These are phyloP conservation scores for Scaptomyza reducta DNA, from an alignment of 2,888 invertebrate species.

Conservation along the genomic window DNA sequence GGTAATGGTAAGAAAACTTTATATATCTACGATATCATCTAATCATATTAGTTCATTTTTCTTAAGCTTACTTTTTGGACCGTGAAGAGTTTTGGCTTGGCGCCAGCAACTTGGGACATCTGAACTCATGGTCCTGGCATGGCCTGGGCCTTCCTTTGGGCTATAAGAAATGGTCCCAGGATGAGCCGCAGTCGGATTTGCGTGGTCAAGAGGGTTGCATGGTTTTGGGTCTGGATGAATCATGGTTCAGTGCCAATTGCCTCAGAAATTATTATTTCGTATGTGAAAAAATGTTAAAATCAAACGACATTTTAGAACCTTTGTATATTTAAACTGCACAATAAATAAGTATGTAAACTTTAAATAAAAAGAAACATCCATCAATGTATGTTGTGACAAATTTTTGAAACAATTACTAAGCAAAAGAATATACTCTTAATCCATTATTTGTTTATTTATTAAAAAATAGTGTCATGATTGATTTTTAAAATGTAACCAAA, in stretches of 20 bases:
- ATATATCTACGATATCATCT: not conserved
- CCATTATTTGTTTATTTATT: no score
- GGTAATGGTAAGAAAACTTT: constrained; percentile 22
- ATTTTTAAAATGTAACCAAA: no score
- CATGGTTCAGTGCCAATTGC: constrained; percentile 57
- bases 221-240: constrained; percentile 30
- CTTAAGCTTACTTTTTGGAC: constrained; percentile 31
- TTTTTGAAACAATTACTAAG: no score
- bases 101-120: constrained; percentile 46
- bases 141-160: constrained; percentile 45
- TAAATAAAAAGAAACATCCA: no score
- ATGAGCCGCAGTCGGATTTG: constrained; percentile 35
- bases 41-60: no score
- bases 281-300: constrained; percentile 37
- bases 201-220: constrained; percentile 33
- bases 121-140: constrained; percentile 50
- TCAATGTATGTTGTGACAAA: no score
- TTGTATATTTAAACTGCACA: constrained; percentile 14
- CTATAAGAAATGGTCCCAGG: constrained; percentile 44
- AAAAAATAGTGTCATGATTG: no score
- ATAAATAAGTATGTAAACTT: no score
- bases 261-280: constrained; percentile 45
- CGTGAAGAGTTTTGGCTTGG: constrained; percentile 56
- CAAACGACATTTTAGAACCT: constrained; percentile 12
- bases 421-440: no score